Evolutionary conservation across 2,888 invertebrate genomes (phyloP).

Genomic region (Stenichneumon culpator): DNA sequence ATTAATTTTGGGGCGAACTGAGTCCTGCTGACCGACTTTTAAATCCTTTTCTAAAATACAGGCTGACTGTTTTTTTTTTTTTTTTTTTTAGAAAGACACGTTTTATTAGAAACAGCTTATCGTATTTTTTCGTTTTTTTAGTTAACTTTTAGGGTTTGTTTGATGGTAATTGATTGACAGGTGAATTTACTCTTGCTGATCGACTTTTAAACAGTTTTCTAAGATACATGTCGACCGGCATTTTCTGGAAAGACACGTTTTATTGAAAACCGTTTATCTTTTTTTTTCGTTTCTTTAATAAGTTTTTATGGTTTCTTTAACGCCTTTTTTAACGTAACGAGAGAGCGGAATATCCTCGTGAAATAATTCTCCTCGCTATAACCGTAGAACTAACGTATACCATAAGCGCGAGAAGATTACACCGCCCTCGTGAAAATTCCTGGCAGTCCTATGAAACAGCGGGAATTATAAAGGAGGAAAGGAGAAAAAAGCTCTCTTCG

Average conservation of each 20-base stretch:
- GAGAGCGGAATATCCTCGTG: not conserved
- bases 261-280: not conserved
- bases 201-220: too few relatives aligned
- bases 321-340: not conserved
- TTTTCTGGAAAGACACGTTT: not conserved
- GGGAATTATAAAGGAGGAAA: not conserved
- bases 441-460: constrained; percentile 8
- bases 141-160: too few relatives aligned
- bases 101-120: not conserved
- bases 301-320: not conserved
- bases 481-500: not conserved
- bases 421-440: constrained; percentile 13
- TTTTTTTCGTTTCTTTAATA: not conserved
- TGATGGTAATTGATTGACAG: too few relatives aligned
- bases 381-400: not conserved
- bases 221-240: too few relatives aligned
- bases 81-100: not conserved
- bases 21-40: too few relatives aligned
- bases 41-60: too few relatives aligned
- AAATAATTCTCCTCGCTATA: not conserved
- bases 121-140: not conserved
- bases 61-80: too few relatives aligned
- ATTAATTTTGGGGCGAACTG: too few relatives aligned
- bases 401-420: not conserved
- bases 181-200: too few relatives aligned